These are phyloP conservation scores for Ophion obscuratus DNA, from an alignment of 2,888 invertebrate genomes.

Conservation along the genomic window DNA sequence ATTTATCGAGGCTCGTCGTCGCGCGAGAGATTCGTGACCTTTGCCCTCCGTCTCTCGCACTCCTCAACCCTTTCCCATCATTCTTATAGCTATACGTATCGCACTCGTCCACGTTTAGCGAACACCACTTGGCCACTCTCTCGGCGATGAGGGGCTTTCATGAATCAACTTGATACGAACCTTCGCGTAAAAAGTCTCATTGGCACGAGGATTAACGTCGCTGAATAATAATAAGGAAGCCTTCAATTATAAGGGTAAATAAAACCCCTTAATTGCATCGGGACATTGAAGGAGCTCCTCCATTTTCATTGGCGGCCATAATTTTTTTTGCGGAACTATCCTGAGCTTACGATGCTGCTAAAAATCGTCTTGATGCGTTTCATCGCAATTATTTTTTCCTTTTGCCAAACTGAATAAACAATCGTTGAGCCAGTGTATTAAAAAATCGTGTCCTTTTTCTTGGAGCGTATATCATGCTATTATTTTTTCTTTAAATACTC, in stretches of 20 bases:
- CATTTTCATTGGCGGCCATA: background rate
- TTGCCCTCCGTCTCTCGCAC: conserved; percentile 15
- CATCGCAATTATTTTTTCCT: background rate
- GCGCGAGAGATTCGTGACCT: conserved; percentile 52
- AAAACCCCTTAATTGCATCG: too few species aligned
- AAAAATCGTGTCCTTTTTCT: background rate
- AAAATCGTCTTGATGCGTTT: too few species aligned
- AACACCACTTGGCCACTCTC: background rate
- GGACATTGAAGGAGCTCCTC: too few species aligned
- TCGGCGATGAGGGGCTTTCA: background rate
- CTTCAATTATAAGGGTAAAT: background rate
- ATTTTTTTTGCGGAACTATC: background rate
- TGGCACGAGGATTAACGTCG: background rate
- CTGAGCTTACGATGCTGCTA: background rate
- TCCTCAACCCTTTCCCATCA: background rate
- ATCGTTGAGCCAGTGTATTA: background rate
- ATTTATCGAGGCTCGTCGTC: conserved; percentile 53
- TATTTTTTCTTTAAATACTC: background rate
- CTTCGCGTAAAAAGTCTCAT: background rate
- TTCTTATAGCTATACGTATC: background rate
- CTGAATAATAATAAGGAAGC: background rate
- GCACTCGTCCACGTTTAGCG: background rate
- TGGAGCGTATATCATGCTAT: background rate
- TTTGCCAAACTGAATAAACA: background rate
- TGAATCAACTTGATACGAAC: background rate